Conservation (phyloP, 1,140 invertebrate genomes). For the Caenorhabditis remanei region DNA sequence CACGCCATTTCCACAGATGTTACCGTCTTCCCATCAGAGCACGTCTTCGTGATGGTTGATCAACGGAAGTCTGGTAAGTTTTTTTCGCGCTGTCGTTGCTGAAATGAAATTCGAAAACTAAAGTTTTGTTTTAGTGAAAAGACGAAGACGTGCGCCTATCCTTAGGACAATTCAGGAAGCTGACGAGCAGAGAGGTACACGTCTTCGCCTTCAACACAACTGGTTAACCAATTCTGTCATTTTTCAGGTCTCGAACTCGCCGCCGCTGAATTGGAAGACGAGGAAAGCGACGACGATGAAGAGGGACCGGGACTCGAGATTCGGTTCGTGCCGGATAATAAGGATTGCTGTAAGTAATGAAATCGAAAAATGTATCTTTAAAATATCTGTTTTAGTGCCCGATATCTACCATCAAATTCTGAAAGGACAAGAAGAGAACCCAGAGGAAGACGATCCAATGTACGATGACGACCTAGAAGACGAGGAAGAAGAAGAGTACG, state of each 20-base stretch:
- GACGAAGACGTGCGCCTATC: conserved; percentile 52
- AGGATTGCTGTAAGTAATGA: background rate
- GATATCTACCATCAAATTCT: conserved; percentile 16
- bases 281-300: conserved; percentile 12
- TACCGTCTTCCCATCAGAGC: conserved; percentile 82
- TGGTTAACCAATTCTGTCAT: background rate
- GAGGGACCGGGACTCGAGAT: conserved; percentile 15
- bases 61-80: conserved; percentile 80
- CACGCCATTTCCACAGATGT: conserved; percentile 85
- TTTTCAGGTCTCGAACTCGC: conserved; percentile 30
- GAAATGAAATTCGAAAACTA: background rate
- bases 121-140: conserved; percentile 30
- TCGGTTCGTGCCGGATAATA: conserved; percentile 29
- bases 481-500: background rate
- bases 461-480: conserved; percentile 6
- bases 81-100: background rate
- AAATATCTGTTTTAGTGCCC: background rate
- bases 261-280: conserved; percentile 22
- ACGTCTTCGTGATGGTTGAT: conserved; percentile 84
- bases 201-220: conserved; percentile 24
- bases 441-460: conserved; percentile 42
- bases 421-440: conserved; percentile 24
- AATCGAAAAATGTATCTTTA: background rate
- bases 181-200: conserved; percentile 53
- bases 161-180: conserved; percentile 41